Evolutionary conservation across 2,113 vertebrate genomes (phyloP).

Genomic region (Xenotilapia caudafasciata): DNA sequence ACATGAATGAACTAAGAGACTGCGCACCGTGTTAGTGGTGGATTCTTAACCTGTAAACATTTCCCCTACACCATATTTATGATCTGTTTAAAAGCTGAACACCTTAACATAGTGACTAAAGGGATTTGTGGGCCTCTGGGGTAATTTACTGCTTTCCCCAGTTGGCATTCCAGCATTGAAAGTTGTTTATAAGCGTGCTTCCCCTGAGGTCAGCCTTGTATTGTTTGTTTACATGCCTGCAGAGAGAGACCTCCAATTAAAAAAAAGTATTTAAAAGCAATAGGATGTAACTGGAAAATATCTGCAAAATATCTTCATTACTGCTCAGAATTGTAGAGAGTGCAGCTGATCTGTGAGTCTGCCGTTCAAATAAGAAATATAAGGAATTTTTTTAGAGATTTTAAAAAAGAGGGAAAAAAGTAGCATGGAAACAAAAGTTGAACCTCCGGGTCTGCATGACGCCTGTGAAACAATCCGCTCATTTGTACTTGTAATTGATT

Average conservation of each 20-base stretch:
- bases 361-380: background rate
- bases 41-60: background rate
- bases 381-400: background rate
- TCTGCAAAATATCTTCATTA: background rate
- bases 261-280: background rate
- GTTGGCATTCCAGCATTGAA: background rate
- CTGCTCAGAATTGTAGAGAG: background rate
- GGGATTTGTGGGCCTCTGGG: background rate
- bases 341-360: background rate
- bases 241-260: background rate
- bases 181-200: background rate
- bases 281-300: background rate
- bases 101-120: background rate
- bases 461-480: background rate
- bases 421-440: background rate
- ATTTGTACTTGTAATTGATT: background rate
- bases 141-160: background rate
- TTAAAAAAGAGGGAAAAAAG: background rate
- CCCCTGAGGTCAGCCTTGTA: background rate
- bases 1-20: background rate
- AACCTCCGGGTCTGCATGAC: background rate
- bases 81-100: background rate
- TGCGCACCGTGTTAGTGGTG: rapidly evolving
- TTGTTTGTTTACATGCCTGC: background rate
- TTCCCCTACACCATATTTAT: background rate